Evolutionary conservation across 2,797 vertebrate genomes (phyloP).

Genomic region (Crotalus adamanteus): DNA sequence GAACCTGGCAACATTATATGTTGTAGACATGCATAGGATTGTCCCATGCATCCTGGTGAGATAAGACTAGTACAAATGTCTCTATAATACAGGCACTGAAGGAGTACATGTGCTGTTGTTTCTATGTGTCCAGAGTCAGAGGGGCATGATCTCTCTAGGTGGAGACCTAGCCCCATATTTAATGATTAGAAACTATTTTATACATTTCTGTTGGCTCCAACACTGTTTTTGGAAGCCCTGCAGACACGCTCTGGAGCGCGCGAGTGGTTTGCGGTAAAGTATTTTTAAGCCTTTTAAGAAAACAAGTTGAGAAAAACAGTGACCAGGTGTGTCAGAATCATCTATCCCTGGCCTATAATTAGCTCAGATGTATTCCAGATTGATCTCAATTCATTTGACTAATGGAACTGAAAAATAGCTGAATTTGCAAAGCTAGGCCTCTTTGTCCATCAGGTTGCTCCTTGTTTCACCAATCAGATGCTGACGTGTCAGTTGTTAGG

Average conservation of each 20-base stretch:
- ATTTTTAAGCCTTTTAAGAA: conserved; percentile 11
- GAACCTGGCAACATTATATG: background rate
- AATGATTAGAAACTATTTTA: background rate
- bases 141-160: background rate
- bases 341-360: background rate
- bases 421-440: background rate
- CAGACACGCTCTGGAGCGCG: background rate
- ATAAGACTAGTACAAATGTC: background rate
- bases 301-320: conserved; percentile 25
- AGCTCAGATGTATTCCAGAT: conserved; percentile 6
- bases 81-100: background rate
- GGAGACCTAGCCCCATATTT: background rate
- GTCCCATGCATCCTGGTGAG: background rate
- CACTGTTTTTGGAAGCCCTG: background rate
- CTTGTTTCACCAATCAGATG: background rate
- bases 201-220: background rate
- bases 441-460: background rate
- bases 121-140: background rate
- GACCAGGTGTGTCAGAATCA: conserved; percentile 11
- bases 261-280: conserved; percentile 9
- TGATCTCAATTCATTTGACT: conserved; percentile 14
- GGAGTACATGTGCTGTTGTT: background rate
- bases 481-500: background rate
- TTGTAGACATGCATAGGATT: background rate
- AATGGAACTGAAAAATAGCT: conserved; percentile 9